Evolutionary conservation across 2,113 vertebrate species (phyloP).

Genomic region (Hypomesus transpacificus): DNA sequence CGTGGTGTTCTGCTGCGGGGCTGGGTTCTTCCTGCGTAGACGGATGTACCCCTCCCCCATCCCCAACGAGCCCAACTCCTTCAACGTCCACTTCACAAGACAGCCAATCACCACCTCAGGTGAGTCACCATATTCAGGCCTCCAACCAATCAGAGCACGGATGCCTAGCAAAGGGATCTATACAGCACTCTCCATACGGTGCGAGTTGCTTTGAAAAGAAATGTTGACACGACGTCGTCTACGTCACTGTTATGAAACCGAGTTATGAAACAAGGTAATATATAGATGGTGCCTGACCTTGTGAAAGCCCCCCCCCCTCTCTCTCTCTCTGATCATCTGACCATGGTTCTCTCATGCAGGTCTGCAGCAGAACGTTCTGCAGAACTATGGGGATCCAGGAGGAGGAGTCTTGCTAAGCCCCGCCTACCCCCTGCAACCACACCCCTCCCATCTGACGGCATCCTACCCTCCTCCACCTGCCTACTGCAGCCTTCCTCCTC

Average conservation of each 20-base stretch:
- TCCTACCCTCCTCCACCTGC: conserved; percentile 77
- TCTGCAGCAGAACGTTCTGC: conserved; percentile 58
- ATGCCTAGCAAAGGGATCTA: background rate
- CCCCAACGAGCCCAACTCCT: conserved; percentile 71
- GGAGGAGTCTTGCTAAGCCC: conserved; percentile 66
- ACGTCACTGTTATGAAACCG: background rate
- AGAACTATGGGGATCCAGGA: conserved; percentile 75
- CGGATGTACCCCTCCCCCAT: conserved; percentile 77
- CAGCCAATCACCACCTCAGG: conserved; percentile 71
- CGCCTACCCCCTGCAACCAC: conserved; percentile 76
- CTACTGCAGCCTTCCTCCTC: conserved; percentile 81
- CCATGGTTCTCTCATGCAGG: too few species aligned
- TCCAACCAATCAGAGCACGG: background rate
- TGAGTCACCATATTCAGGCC: conserved; percentile 46
- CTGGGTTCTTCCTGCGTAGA: conserved; percentile 80
- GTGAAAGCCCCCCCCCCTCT: background rate
- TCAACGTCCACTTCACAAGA: conserved; percentile 80
- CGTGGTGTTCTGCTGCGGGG: conserved; percentile 80
- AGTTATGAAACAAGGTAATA: too few species aligned
- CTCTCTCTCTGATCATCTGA: background rate
- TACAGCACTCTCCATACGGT: background rate
- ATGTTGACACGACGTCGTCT: background rate
- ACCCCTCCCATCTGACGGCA: conserved; percentile 67
- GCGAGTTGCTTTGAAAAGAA: background rate
- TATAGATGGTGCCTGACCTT: background rate